Base-by-base conservation (phyloP, 2,797 vertebrate genomes). In the Neopelma chrysocephalum region DNA sequence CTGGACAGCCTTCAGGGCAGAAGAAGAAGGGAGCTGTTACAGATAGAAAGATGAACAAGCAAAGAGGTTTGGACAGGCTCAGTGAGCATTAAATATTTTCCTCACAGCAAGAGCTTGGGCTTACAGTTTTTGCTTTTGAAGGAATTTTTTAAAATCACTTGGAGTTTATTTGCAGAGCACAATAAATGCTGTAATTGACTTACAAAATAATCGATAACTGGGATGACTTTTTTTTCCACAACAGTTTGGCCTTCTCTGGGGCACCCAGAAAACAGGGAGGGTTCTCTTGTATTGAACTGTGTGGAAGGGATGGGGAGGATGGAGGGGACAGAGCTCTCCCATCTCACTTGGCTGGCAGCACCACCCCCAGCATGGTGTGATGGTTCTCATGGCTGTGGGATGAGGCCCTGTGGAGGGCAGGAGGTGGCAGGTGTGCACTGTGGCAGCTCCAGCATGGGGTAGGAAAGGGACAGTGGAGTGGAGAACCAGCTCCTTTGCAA, bases 321-420 rank as follows among this genome's bases (percentile, higher is more conserved):
- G n/a, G 18, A 13, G 32, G 1, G 42, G 31, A 42, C 50, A 32
- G 58, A n/a, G 51, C 25, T 50, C 53, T 60, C 27, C 32, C 15
- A 17, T 31, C 23, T 34, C 3, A 0, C 40, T 58, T 47, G 17
- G 1, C 36, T 31, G 36, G 27, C 62, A 68, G 31, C 50, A 2
- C 29, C 2, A 3, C n/a, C 17, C 36, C 16, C 12, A 4, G 60
- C 6, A 6, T 6, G 19, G 12, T 19, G 10, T 1, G 0, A 13
- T n/a, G 62, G 6, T 21, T 43, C 36, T 69, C 6, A 0, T 12
- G 51, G 86, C 62, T 76, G 43, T 25, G 36, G 23, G 50, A 29
- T 48, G 34, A 19, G 42, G 16, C n/a, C 27, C 51, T 1, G 1
- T 10, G 26, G 40, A 69, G 29, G 32, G 42, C 78, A 69, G 61